phyloP scores from a whole-genome alignment of 2,113 vertebrate genomes.

The Alectura lathami region DNA sequence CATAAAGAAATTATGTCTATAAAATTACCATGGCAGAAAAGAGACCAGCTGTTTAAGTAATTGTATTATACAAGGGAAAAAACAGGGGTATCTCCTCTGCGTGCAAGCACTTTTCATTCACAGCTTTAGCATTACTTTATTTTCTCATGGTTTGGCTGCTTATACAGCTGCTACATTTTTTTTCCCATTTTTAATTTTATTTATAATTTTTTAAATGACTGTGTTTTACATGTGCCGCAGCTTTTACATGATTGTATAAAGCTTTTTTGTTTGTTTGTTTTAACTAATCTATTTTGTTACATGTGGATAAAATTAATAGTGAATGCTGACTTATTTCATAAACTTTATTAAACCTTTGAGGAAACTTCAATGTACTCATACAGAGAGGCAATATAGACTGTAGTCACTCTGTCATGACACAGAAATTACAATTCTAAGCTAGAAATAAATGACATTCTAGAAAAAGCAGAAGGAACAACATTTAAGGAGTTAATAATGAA shows the following conservation, averaged over 20 bases:
- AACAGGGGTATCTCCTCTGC: background rate
- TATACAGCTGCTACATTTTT: background rate
- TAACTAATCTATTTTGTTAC: conserved; percentile 17
- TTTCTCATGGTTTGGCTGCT: background rate
- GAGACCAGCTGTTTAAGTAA: background rate
- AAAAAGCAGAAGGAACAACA: conserved; percentile 37
- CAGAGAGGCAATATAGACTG: background rate
- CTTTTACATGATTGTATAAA: background rate
- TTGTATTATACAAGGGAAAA: background rate
- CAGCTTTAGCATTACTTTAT: background rate
- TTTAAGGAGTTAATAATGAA: conserved; percentile 66
- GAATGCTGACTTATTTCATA: conserved; percentile 28
- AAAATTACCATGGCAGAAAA: background rate
- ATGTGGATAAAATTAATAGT: conserved; percentile 30
- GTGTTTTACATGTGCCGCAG: background rate
- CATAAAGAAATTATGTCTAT: background rate
- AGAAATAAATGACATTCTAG: conserved; percentile 10
- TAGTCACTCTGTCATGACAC: background rate
- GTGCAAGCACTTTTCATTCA: background rate
- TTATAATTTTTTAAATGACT: background rate
- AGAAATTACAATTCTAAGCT: conserved; percentile 27
- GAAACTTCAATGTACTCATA: background rate
- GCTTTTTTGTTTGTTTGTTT: background rate
- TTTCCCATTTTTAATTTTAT: background rate
- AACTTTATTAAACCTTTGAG: conserved; percentile 41